These are phyloP conservation scores for Thomomys bottae DNA, from an alignment of 2,113 vertebrate species.

Conservation along the genomic window DNA sequence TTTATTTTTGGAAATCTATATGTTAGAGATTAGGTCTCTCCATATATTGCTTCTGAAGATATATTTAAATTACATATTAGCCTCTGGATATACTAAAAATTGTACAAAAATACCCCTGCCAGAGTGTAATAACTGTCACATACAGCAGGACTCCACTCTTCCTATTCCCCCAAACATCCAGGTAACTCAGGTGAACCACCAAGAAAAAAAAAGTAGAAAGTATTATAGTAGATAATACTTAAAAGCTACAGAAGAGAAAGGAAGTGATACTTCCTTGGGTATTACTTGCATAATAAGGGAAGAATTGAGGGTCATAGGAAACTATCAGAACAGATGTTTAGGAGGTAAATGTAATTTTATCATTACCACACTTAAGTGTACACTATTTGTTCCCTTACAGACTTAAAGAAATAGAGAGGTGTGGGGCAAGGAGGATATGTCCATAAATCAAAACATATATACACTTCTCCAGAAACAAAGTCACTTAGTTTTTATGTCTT, in stretches of 20 bases:
- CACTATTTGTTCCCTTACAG: not conserved
- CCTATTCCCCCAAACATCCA: slow-evolving; percentile 15
- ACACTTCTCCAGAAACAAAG: slow-evolving; percentile 40
- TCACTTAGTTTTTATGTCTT: slow-evolving; percentile 48
- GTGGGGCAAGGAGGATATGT: no score
- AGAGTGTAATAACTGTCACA: slow-evolving; percentile 9
- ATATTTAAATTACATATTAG: slow-evolving; percentile 5
- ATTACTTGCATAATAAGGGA: slow-evolving; percentile 27
- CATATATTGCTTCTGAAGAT: slow-evolving; percentile 43
- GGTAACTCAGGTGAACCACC: slow-evolving; percentile 24
- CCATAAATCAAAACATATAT: not conserved
- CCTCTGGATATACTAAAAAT: slow-evolving; percentile 6
- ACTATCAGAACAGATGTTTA: not conserved
- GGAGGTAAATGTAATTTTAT: not conserved
- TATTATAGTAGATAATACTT: not conserved
- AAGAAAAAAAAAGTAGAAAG: not conserved
- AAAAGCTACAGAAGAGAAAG: slow-evolving; percentile 21
- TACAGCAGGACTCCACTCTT: slow-evolving; percentile 33
- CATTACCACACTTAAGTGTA: not conserved
- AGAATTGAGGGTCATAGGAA: slow-evolving; percentile 16
- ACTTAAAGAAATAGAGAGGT: not conserved
- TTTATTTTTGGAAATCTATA: slow-evolving; percentile 37
- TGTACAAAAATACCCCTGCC: slow-evolving; percentile 30
- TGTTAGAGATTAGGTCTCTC: not conserved
- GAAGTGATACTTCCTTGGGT: not conserved